Percentiles rank a stretch among this genome's conserved stretches.
Evolutionary conservation across 2,797 vertebrate genomes (phyloP).

Genomic region (Pseudochirops corinnae): DNA sequence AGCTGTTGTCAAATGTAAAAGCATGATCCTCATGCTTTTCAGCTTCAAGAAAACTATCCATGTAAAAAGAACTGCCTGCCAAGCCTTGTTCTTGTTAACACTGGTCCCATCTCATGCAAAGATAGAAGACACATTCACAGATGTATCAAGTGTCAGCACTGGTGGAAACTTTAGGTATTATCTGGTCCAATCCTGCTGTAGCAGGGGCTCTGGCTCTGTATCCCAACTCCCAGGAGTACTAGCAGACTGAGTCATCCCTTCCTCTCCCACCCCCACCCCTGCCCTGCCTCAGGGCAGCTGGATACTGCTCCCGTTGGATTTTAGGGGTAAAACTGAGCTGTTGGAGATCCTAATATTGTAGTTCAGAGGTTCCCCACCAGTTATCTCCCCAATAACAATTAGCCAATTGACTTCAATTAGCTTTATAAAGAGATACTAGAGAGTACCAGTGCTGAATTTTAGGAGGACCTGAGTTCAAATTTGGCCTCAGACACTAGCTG

Average conservation of each 20-base stretch:
- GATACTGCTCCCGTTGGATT: neutral
- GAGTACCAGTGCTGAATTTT: neutral
- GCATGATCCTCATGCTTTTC: neutral
- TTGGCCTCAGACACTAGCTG: neutral
- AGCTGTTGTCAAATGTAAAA: neutral
- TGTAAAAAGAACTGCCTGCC: neutral
- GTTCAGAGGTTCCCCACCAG: neutral
- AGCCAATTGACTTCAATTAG: neutral
- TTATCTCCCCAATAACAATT: neutral
- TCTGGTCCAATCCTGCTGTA: neutral
- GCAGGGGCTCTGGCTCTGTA: neutral
- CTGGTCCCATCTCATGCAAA: neutral
- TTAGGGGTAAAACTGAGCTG: neutral
- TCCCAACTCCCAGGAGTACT: neutral
- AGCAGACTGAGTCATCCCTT: neutral
- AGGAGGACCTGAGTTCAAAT: neutral
- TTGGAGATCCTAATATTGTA: neutral
- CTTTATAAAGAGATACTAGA: neutral
- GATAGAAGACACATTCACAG: neutral
- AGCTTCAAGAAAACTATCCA: neutral
- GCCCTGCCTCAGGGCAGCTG: neutral
- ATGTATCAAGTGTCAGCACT: neutral
- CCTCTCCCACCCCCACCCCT: too few relatives aligned
- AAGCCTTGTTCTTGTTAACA: neutral
- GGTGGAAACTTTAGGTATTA: neutral